These are phyloP conservation scores for Triplophysa dalaica DNA, from an alignment of 2,113 vertebrate species.

Conservation along the genomic window DNA sequence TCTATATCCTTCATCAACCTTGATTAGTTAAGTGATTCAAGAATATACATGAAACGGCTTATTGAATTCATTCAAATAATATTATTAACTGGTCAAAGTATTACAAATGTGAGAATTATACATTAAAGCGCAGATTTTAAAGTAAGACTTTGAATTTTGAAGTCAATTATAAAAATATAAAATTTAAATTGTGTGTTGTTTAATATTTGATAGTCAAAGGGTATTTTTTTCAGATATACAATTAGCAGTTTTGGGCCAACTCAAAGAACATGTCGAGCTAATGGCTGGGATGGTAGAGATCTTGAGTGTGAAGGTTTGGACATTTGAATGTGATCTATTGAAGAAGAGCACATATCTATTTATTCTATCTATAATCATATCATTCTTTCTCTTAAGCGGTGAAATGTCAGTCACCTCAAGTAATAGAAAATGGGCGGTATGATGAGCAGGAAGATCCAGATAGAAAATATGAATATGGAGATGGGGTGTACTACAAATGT, in stretches of 20 bases:
- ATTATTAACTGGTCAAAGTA: too few relatives aligned
- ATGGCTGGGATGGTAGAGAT: slow-evolving; percentile 49
- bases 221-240: not conserved
- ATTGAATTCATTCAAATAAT: too few relatives aligned
- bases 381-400: slow-evolving; percentile 53
- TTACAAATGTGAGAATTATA: too few relatives aligned
- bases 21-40: too few relatives aligned
- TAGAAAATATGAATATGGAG: not conserved
- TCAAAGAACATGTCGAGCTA: accelerated
- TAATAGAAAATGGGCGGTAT: accelerated
- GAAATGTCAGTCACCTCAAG: not conserved
- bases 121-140: too few relatives aligned
- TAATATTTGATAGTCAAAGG: not conserved
- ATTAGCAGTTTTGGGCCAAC: accelerated
- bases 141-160: too few relatives aligned
- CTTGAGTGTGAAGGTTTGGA: slow-evolving; percentile 63
- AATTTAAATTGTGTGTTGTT: not conserved
- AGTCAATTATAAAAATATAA: too few relatives aligned
- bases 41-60: too few relatives aligned
- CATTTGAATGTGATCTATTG: not conserved
- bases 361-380: slow-evolving; percentile 15
- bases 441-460: accelerated
- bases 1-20: too few relatives aligned
- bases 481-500: slow-evolving; percentile 41
- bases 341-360: not conserved